Base-by-base conservation (phyloP, 2,888 invertebrate genomes). In the Drosophila merina region DNA sequence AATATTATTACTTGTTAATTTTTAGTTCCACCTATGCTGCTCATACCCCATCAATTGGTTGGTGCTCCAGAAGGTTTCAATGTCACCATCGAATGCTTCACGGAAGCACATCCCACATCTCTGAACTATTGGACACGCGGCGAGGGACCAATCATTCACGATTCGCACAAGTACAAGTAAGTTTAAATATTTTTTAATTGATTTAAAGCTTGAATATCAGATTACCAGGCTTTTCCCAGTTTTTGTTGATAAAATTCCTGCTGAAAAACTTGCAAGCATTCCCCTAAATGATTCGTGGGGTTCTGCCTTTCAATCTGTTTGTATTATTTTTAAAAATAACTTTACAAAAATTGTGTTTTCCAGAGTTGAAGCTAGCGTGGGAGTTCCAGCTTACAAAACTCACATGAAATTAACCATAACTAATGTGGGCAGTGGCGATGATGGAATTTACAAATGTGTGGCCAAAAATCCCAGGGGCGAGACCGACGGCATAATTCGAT, bases 61-160 rank as follows among this genome's bases (percentile, higher is more conserved):
- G 97, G 97, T 20, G 96, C 96, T 36, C 96, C 97, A 1, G 93
- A 96, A 69, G 96, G 95, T 84, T 96, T 95, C 92, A 95, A 96
- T 84, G 96, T 97, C 8, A 96, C 96, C 36, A 93, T 97, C 76
- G 97, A 97, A 92, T 97, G 97, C 90, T 95, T 96, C 91, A 96
- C 97, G 5, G 97, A 97, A 92, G 97, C 97, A n/a, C 96, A 97
- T 92, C 97, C 97, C 7, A 96, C 96, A 40, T 97, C 97, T 14
- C 93, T 97, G 67, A 97, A 97, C 92, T 97, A 96, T 92, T 97
- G 97, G 97, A 96, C 96, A 9, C 93, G 96, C 69, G 96, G 96
- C 90, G 96, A 96, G 89, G 96, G 96, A 25, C 95, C 96, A 88
- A 97, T 97, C 95, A 96, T 97, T 82, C 96, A 96, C 90, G 96